These are phyloP conservation scores for Chaitophorus viminalis DNA, from an alignment of 2,888 invertebrate species.

Conservation along the genomic window DNA sequence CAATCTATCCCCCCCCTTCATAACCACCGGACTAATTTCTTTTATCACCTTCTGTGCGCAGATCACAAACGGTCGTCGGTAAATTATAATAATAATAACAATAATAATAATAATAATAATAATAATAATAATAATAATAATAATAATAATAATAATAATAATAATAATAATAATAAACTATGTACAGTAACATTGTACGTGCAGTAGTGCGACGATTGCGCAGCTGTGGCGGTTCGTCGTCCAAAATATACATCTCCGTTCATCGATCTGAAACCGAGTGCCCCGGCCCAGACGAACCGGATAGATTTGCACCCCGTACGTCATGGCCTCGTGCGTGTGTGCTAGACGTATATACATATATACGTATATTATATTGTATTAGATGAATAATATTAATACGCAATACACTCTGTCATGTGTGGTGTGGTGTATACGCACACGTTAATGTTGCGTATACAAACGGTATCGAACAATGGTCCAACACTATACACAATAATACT, in stretches of 20 bases:
- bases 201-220: too few species aligned
- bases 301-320: slow-evolving; percentile 29
- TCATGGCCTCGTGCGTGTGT: neutral
- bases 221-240: too few species aligned
- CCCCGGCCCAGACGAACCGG: slow-evolving; percentile 40
- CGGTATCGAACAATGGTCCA: neutral
- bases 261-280: slow-evolving; percentile 41
- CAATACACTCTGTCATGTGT: neutral
- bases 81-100: too few species aligned
- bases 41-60: too few species aligned
- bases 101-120: neutral
- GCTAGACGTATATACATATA: neutral
- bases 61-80: too few species aligned
- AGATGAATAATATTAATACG: neutral
- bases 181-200: neutral
- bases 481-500: neutral
- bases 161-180: neutral
- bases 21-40: too few species aligned
- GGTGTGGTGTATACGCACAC: too few species aligned
- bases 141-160: neutral
- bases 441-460: neutral
- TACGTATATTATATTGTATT: too few species aligned
- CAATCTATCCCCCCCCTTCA: too few species aligned
- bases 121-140: neutral
- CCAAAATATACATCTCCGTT: neutral